These are phyloP conservation scores for Mnemiopsis leidyi DNA, from an alignment of 37 sponge, comb jelly and placozoan species.

Conservation along the genomic window DNA sequence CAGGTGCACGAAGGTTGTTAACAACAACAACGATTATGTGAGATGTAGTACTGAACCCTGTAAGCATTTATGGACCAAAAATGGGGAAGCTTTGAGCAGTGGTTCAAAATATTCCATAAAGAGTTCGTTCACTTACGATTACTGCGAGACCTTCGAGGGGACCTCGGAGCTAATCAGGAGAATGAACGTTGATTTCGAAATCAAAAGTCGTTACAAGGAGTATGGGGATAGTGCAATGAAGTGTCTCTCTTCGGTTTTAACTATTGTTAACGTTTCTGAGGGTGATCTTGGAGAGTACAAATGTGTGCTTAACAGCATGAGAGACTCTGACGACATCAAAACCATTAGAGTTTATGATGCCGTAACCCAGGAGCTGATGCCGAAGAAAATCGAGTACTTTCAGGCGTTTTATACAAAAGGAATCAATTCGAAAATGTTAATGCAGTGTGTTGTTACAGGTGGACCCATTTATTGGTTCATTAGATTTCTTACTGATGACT, in stretches of 20 bases:
- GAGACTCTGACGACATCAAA: neutral
- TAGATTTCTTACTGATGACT: neutral
- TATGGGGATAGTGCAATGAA: too few species aligned
- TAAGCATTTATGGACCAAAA: neutral
- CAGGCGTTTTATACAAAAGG: neutral
- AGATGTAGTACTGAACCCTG: too few species aligned
- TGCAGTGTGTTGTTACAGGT: slow-evolving; percentile 35
- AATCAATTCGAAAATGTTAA: neutral
- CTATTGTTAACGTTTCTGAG: neutral
- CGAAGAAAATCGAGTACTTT: neutral
- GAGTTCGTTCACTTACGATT: neutral
- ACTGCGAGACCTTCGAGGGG: slow-evolving; percentile 42
- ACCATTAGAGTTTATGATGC: neutral
- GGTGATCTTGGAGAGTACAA: neutral
- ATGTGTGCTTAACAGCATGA: neutral
- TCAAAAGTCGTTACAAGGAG: too few species aligned
- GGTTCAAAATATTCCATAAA: neutral
- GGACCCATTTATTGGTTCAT: neutral
- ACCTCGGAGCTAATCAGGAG: neutral
- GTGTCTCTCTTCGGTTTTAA: neutral
- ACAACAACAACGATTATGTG: too few species aligned
- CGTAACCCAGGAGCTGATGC: neutral
- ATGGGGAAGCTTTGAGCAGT: neutral
- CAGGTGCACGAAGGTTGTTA: too few species aligned
- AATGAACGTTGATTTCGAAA: neutral